Evolutionary conservation across 2,113 vertebrate genomes (phyloP).

Genomic region (Orcinus orca): DNA sequence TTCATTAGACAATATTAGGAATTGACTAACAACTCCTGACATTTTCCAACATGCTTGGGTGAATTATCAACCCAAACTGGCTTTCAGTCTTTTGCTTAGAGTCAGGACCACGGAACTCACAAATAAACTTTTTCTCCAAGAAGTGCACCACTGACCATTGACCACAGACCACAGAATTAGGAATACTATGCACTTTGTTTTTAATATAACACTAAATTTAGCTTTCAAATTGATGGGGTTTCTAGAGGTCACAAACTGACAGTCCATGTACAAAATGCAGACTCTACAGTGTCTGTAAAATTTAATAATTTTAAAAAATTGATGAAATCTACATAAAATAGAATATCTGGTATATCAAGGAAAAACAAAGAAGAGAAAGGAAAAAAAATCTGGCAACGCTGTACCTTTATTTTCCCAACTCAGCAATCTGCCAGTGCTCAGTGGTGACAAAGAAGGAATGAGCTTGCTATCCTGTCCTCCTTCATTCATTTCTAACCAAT

Average conservation of each 20-base stretch:
- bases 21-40: background rate
- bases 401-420: background rate
- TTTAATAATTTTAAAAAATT: background rate
- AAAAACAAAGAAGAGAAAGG: background rate
- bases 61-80: background rate
- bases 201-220: constrained; percentile 48
- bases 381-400: background rate
- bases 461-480: background rate
- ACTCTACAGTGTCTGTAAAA: background rate
- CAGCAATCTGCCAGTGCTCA: background rate
- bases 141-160: background rate
- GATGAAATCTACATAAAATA: background rate
- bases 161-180: constrained; percentile 38
- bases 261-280: constrained; percentile 33
- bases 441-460: background rate
- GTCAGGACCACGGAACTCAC: background rate
- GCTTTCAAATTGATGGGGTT: constrained; percentile 40
- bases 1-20: background rate
- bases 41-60: background rate
- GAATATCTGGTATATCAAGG: background rate
- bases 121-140: constrained; percentile 52
- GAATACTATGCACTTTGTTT: background rate
- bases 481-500: background rate
- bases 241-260: background rate
- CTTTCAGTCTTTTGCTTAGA: background rate